These are phyloP conservation scores for Strigamia transsilvanica DNA, from an alignment of 2,888 invertebrate genomes.

Conservation along the genomic window DNA sequence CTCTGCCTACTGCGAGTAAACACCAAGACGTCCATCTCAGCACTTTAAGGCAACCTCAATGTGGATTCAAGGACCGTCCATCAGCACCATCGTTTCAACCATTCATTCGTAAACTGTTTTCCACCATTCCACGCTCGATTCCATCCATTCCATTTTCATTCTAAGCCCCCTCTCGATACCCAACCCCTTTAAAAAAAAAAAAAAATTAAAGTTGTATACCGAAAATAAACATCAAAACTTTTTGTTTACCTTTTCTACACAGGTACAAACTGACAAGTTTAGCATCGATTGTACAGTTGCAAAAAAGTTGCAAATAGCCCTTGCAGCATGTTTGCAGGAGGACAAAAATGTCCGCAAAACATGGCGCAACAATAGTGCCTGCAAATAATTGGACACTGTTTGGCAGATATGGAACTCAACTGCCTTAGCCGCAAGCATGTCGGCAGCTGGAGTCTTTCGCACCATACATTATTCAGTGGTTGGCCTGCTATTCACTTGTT, in stretches of 20 bases:
- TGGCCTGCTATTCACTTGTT: slow-evolving; percentile 49
- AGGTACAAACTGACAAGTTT: too few species aligned
- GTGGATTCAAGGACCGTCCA: slow-evolving; percentile 36
- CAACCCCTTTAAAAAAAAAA: background rate
- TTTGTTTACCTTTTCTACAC: background rate
- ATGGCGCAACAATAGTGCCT: background rate
- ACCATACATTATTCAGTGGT: slow-evolving; percentile 45
- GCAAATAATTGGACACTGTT: slow-evolving; percentile 45
- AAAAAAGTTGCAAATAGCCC: background rate
- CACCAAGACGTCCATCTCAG: slow-evolving; percentile 47
- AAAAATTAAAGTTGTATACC: background rate
- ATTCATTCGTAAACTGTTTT: slow-evolving; percentile 46
- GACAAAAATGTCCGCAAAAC: slow-evolving; percentile 12
- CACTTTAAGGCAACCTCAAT: slow-evolving; percentile 35
- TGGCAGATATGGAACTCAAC: slow-evolving; percentile 32
- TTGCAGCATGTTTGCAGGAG: background rate
- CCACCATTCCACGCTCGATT: background rate
- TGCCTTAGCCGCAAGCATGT: slow-evolving; percentile 41
- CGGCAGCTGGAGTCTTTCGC: slow-evolving; percentile 35
- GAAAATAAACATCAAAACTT: background rate
- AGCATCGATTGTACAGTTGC: too few species aligned
- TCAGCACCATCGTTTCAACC: slow-evolving; percentile 36
- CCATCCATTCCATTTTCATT: background rate
- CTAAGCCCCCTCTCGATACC: background rate
- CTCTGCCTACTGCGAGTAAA: slow-evolving; percentile 25